Base-by-base conservation (phyloP, 2,797 vertebrate genomes). In the Sebastes melanostomus region DNA sequence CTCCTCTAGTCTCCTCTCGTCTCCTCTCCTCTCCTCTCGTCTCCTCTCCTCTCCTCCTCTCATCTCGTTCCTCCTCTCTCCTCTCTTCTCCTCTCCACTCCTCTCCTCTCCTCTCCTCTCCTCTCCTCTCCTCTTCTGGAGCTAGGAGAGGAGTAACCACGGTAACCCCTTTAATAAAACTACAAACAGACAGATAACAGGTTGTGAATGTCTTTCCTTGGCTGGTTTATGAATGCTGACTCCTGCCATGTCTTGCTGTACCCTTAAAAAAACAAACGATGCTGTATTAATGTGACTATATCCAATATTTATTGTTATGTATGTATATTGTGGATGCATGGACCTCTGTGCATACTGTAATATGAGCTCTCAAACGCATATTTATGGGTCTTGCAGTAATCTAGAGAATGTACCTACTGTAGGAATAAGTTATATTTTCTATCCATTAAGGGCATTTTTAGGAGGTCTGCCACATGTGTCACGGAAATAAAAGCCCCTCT, bases 271-370 rank as follows among this genome's bases (percentile, higher is more conserved):
- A 54, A 86, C 68, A 77, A 86, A 60, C 66, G 85, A 94, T 94
- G 93, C 92, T 93, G 86, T 95, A 92, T 94, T 95, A 92, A 94
- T 89, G 75, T 89, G 75, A 94, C 89, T 94, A 91, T 94, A 96
- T 96, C 96, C 95, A 94, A 91, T 95, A 96, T 96, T 96, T 97
- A 96, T 96, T 96, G 94, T 94, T 90, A 93, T 95, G 91, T 93
- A 93, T 94, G 92, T 94, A 95, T 93, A 93, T 93, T 87, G 93
- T 96, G 95, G 95, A 95, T 62, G 95, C 96, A 97, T 97, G 95
- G 92, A 92, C 93, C 94, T 93, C 92, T 96, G 95, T 96, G 96
- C 93, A 97, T 96, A 96, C 96, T 76, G 69, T 67, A 75, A 72
- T 95, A 96, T 96, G 55, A 88, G 56, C 78, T 86, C 77, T 77